Conservation (phyloP, 2,113 vertebrate species). For the Ophthalmolycus amberensis region DNA sequence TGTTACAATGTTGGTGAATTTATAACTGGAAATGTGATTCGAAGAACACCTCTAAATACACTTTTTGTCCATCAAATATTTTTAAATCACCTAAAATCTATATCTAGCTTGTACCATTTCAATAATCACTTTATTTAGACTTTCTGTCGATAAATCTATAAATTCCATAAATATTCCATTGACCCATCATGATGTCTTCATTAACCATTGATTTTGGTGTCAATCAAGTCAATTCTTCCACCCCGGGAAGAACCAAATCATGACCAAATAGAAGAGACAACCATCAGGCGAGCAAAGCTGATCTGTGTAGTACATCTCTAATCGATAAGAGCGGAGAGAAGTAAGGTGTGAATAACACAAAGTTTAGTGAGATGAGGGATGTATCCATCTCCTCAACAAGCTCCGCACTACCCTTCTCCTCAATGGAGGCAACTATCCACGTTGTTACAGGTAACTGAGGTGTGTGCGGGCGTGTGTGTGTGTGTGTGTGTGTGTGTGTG, state of each 20-base stretch:
- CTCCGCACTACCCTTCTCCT: conserved; percentile 44
- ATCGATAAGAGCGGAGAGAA: conserved; percentile 58
- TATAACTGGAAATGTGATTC: not conserved
- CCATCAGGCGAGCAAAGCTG: conserved; percentile 27
- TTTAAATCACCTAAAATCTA: not conserved
- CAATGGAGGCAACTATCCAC: conserved; percentile 46
- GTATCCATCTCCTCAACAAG: conserved; percentile 60
- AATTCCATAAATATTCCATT: conserved; percentile 39
- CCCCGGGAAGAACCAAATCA: conserved; percentile 43
- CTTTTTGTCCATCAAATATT: not conserved
- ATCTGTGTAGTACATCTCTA: conserved; percentile 50
- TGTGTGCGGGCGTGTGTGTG: conserved; percentile 39
- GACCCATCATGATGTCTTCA: conserved; percentile 49
- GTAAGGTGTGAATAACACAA: conserved; percentile 53
- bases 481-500: conserved; percentile 35
- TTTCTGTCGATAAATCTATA: conserved; percentile 22
- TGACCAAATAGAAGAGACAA: conserved; percentile 43
- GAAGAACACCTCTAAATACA: not conserved
- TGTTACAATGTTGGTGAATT: not conserved
- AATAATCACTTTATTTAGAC: not conserved
- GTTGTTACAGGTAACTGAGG: conserved; percentile 63
- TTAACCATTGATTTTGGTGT: conserved; percentile 58
- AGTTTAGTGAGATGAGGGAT: conserved; percentile 67
- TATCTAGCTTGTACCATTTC: not conserved
- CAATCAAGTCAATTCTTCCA: conserved; percentile 45